phyloP scores from a whole-genome alignment of 2,797 vertebrate genomes.

The Cirrhinus mrigala region DNA sequence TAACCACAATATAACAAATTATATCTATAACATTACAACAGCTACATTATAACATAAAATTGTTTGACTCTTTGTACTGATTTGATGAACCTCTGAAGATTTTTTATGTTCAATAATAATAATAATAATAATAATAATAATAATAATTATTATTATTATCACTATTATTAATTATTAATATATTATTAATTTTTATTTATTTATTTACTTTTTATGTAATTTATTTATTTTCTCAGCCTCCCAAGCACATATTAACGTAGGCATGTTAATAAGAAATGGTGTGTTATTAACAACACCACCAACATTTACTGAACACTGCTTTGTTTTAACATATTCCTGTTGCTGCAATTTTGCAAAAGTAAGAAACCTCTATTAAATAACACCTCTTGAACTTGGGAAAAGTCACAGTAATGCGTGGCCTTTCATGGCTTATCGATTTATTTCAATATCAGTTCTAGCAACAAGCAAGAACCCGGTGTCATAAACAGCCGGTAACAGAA shows the following conservation, averaged over 20 bases:
- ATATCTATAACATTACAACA: neutral
- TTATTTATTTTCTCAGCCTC: neutral
- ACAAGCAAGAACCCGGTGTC: neutral
- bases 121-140: too few species aligned
- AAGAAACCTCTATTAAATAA: neutral
- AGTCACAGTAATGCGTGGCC: neutral
- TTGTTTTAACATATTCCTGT: neutral
- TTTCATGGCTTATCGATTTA: neutral
- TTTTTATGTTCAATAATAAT: neutral
- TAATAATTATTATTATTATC: too few species aligned
- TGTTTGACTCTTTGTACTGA: neutral
- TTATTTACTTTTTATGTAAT: too few species aligned
- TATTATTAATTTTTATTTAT: too few species aligned
- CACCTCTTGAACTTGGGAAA: neutral
- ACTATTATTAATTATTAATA: too few species aligned
- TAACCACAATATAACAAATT: neutral
- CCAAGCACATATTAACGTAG: neutral
- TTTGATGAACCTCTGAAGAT: neutral
- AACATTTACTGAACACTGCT: neutral
- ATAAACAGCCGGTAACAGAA: neutral
- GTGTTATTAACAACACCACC: neutral
- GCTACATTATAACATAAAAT: neutral
- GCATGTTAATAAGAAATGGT: neutral
- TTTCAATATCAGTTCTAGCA: neutral
- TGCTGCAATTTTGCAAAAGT: neutral